A percentile compares a stretch with the other conserved stretches of the same genome.
These are phyloP conservation scores for Eretmochelys imbricata DNA, from an alignment of 2,113 vertebrate species.

Conservation along the genomic window DNA sequence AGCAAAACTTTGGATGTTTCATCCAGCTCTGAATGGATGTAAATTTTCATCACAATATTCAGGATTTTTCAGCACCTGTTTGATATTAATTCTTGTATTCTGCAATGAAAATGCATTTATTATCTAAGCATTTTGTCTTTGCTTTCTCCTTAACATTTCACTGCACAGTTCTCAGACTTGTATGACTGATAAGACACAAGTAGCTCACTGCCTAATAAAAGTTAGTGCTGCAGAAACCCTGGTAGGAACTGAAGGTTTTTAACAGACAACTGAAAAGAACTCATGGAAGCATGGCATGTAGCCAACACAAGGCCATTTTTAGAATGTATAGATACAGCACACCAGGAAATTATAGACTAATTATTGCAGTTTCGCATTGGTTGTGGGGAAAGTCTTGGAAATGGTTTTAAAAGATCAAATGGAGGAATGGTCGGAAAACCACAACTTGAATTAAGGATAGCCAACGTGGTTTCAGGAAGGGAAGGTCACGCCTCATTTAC, in stretches of 20 bases:
- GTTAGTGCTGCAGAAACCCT: background rate
- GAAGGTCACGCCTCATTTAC: constrained; percentile 50
- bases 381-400: constrained; percentile 55
- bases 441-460: constrained; percentile 58
- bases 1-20: background rate
- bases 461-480: constrained; percentile 52
- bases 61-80: background rate
- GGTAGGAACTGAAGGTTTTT: background rate
- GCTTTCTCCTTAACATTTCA: background rate
- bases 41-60: background rate
- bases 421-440: constrained; percentile 41
- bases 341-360: constrained; percentile 40
- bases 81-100: background rate
- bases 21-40: background rate
- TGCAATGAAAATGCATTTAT: background rate
- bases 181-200: background rate
- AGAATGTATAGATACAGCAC: constrained; percentile 4
- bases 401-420: constrained; percentile 42
- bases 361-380: constrained; percentile 7
- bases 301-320: constrained; percentile 38
- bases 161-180: background rate
- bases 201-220: background rate
- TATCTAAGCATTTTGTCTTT: background rate
- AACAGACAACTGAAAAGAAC: background rate
- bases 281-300: background rate